These are phyloP conservation scores for Sturnus vulgaris DNA, from an alignment of 2,113 vertebrate species.

Conservation along the genomic window DNA sequence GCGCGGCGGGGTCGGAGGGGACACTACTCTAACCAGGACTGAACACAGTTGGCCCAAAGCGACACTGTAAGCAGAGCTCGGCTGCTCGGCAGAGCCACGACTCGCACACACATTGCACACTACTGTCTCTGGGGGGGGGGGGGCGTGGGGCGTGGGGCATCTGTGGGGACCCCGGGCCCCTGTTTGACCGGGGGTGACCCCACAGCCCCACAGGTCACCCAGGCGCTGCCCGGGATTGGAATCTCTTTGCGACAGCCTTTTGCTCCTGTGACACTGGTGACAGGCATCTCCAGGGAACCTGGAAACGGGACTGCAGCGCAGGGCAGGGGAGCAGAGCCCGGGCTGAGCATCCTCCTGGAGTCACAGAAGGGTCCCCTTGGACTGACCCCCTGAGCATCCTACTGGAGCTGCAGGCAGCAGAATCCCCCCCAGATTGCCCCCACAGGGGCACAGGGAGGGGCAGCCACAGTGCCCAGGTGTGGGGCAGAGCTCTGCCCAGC, in stretches of 20 bases:
- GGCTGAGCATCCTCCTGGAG: neutral
- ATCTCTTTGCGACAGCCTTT: neutral
- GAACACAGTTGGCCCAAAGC: slow-evolving; percentile 39
- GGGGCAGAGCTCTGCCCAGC: neutral
- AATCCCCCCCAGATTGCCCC: neutral
- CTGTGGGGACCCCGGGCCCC: neutral
- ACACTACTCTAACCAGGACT: slow-evolving; percentile 44
- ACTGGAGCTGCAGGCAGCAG: neutral
- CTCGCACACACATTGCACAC: slow-evolving; percentile 5
- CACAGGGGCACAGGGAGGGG: neutral
- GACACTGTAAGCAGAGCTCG: slow-evolving; percentile 38
- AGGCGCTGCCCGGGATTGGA: neutral
- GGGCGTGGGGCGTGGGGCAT: fast-evolving
- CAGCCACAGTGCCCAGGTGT: fast-evolving
- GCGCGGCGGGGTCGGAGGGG: neutral
- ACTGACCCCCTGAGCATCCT: neutral
- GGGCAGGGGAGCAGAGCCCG: neutral
- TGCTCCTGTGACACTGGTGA: neutral
- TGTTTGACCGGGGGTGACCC: neutral
- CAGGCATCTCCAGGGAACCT: neutral
- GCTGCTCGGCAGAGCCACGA: slow-evolving; percentile 39
- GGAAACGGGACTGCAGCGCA: fast-evolving
- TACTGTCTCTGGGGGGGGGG: neutral
- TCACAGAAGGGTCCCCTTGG: neutral
- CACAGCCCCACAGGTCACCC: fast-evolving